Evolutionary conservation across 2,113 vertebrate genomes (phyloP).

Genomic region (Cnemophilus loriae): DNA sequence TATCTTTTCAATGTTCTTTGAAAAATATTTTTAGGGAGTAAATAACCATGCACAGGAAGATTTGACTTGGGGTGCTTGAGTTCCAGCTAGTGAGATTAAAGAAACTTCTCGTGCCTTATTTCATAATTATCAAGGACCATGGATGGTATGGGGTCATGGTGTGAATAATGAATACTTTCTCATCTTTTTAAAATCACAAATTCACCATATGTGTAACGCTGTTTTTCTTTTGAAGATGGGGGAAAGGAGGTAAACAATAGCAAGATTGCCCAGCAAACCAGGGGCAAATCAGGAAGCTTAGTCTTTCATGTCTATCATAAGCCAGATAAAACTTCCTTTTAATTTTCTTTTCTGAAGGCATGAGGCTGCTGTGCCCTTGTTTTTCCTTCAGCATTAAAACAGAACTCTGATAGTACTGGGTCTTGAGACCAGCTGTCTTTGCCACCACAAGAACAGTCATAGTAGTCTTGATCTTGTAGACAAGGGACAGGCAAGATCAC

Average conservation of each 20-base stretch:
- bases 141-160: background rate
- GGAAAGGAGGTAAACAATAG: background rate
- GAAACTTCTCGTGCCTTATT: background rate
- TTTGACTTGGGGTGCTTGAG: background rate
- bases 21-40: background rate
- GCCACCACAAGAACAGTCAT: background rate
- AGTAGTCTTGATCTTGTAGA: background rate
- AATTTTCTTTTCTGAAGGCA: background rate
- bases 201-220: background rate
- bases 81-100: background rate
- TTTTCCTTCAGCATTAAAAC: background rate
- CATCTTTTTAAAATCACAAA: background rate
- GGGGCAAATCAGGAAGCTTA: background rate
- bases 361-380: background rate
- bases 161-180: background rate
- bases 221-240: background rate
- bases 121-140: background rate
- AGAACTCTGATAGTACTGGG: background rate
- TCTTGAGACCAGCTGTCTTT: background rate
- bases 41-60: background rate
- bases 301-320: background rate
- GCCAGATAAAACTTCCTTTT: background rate
- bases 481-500: background rate
- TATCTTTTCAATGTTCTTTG: background rate
- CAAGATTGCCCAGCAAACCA: background rate